Percentiles rank a stretch among this genome's conserved stretches.
These are phyloP conservation scores for Morus bassanus DNA, from an alignment of 2,797 vertebrate species.

Conservation along the genomic window DNA sequence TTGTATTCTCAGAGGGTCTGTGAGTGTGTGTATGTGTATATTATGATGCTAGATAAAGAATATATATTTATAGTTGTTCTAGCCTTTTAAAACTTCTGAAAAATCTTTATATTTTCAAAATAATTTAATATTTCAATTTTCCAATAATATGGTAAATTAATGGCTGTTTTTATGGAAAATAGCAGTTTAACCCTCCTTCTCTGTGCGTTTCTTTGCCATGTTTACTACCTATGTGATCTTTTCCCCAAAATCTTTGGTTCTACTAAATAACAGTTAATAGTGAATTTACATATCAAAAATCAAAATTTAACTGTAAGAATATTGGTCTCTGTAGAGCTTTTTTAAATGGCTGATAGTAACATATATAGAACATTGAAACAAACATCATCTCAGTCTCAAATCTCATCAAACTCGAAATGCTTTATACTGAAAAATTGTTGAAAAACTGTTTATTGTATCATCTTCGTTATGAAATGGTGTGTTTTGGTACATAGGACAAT, in stretches of 20 bases:
- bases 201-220: neutral
- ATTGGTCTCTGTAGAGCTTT: neutral
- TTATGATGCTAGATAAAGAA: constrained; percentile 61
- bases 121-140: constrained; percentile 16
- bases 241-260: neutral
- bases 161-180: neutral
- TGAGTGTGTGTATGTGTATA: constrained; percentile 66
- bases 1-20: constrained; percentile 86
- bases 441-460: neutral
- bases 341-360: neutral
- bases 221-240: neutral
- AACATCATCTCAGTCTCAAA: neutral
- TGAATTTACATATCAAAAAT: neutral
- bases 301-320: neutral
- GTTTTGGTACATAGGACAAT: neutral
- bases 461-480: neutral
- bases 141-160: neutral
- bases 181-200: neutral
- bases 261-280: neutral
- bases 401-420: neutral
- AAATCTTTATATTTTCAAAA: neutral
- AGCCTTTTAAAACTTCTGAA: constrained; percentile 44
- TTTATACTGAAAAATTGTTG: neutral
- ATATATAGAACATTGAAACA: neutral
- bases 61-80: constrained; percentile 52